These are phyloP conservation scores for Drepana falcataria DNA, from an alignment of 2,888 invertebrate genomes.

Conservation along the genomic window DNA sequence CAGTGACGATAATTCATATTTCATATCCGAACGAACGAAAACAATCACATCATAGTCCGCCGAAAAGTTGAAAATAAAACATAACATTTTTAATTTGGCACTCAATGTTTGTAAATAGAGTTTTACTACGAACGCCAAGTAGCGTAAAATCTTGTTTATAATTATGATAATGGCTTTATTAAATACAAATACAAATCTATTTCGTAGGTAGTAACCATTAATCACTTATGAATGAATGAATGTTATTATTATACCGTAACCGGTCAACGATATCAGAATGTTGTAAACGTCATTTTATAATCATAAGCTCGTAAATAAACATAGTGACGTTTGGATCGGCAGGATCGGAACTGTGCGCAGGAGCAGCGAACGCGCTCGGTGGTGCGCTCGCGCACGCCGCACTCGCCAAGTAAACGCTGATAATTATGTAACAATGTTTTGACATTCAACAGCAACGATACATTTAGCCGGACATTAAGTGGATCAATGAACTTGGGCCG, in stretches of 20 bases:
- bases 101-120: constrained; percentile 54
- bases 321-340: constrained; percentile 59
- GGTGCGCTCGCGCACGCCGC: constrained; percentile 4
- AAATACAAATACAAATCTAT: constrained; percentile 70
- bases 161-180: constrained; percentile 72
- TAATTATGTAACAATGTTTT: constrained; percentile 75
- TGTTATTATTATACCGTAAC: constrained; percentile 67
- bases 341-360: constrained; percentile 38
- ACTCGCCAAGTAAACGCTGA: constrained; percentile 43
- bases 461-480: constrained; percentile 75
- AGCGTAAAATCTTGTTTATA: constrained; percentile 75
- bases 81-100: constrained; percentile 23
- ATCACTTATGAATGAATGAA: constrained; percentile 72
- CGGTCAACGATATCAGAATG: constrained; percentile 72
- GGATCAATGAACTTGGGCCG: constrained; percentile 78
- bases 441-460: constrained; percentile 74
- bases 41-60: not conserved
- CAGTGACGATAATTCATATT: not conserved
- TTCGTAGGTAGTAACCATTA: constrained; percentile 71
- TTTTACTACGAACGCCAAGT: constrained; percentile 61
- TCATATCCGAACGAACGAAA: not conserved
- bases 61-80: constrained; percentile 14
- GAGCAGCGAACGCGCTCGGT: constrained; percentile 22
- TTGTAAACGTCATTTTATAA: constrained; percentile 76
- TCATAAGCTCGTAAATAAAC: constrained; percentile 77